A percentile compares a stretch with the other conserved stretches of the same genome.
These are phyloP conservation scores for Gallinago stenura DNA, from an alignment of 2,797 vertebrate species.

Conservation along the genomic window DNA sequence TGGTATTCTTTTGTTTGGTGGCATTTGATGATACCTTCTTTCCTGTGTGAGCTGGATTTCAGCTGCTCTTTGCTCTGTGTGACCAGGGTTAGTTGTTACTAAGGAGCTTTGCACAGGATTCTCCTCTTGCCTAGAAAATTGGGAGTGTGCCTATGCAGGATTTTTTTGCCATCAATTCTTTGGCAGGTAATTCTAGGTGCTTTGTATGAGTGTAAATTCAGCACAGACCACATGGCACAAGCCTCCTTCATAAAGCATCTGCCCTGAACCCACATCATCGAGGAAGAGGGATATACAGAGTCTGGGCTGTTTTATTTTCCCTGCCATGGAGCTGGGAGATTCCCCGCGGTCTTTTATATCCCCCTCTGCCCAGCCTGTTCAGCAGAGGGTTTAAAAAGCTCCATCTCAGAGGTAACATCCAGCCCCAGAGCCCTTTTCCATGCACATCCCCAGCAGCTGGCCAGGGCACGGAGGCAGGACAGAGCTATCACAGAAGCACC, in stretches of 20 bases:
- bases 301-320: not conserved
- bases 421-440: not conserved
- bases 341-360: not conserved
- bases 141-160: not conserved
- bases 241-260: not conserved
- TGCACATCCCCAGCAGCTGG: not conserved
- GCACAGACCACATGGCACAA: fast-evolving
- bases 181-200: fast-evolving
- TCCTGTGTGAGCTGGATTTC: not conserved
- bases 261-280: not conserved
- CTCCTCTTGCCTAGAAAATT: not conserved
- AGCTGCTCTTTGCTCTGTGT: not conserved
- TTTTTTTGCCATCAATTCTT: not conserved
- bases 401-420: not conserved
- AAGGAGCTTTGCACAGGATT: not conserved
- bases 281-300: not conserved
- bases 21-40: not conserved
- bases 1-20: not conserved
- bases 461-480: not conserved
- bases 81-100: not conserved
- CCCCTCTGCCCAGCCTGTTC: not conserved
- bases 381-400: not conserved
- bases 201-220: not conserved
- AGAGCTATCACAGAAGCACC: not conserved
- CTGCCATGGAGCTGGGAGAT: not conserved